Base-by-base conservation (phyloP, 2,113 vertebrate genomes). In the Brachyistius frenatus region DNA sequence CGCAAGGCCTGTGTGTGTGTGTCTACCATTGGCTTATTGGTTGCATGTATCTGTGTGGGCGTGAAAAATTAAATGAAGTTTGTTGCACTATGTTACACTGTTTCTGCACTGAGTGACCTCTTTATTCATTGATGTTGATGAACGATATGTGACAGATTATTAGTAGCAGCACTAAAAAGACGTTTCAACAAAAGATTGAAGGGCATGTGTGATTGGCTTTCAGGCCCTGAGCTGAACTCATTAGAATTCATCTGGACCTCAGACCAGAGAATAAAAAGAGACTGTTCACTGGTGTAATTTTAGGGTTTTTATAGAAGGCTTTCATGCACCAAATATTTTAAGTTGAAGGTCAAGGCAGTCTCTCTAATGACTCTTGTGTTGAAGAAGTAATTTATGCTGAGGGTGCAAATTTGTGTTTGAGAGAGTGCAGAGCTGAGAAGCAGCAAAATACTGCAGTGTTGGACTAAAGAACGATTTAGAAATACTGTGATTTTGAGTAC, bases 191-290 rank as follows among this genome's bases (percentile, higher is more conserved):
- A 84, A 84, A 83, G 81, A 80, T 76, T 86, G 89, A 92, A 89
- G 88, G 83, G 66, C 82, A 84, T 61, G 63, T 81, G 52, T 88
- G 78, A 91, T 89, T 92, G 86, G 60, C 85, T 90, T 80, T 86
- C 67, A 74, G 73, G 62, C 62, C 56, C 35, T 32, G 55, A 67
- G 63, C 54, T 69, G 60, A 85, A 46, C 84, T 91, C 84, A 93
- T 89, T 89, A 86, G 60, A 66, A 89, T 91, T 92, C 87, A 87
- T 89, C 60, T 32, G 46, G 62, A 86, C 57, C 61, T 81, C 76
- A 90, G 76, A 72, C 37, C 0, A 23, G 2, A 66, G 69, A 87
- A 83, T 84, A 74, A 90, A 89, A 93, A 87, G 80, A 76, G 79
- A 72, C 47, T 8, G 15, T 82, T 87, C 84, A 72, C 73, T 86